These are phyloP conservation scores for Helobdella robusta DNA, from an alignment of 2,888 invertebrate genomes.

Conservation along the genomic window DNA sequence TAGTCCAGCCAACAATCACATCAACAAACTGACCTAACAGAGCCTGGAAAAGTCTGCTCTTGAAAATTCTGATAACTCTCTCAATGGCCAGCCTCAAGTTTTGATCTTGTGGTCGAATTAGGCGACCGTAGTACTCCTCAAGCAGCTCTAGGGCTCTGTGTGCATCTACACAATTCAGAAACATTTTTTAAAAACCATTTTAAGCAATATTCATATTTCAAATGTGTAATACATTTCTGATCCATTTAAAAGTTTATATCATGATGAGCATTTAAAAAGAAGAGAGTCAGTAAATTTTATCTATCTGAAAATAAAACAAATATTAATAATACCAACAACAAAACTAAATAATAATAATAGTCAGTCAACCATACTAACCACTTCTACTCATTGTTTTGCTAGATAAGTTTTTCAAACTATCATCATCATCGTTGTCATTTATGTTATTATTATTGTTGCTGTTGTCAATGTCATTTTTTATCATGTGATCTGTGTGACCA, in stretches of 20 bases:
- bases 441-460: too few relatives aligned
- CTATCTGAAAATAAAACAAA: not conserved
- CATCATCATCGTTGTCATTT: slow-evolving; percentile 7
- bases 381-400: slow-evolving; percentile 26
- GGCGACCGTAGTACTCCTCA: slow-evolving; percentile 92
- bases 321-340: not conserved
- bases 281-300: not conserved
- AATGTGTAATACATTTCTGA: too few relatives aligned
- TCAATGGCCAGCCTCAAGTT: slow-evolving; percentile 91
- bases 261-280: too few relatives aligned
- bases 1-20: not conserved
- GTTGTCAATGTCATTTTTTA: too few relatives aligned
- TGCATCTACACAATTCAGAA: too few relatives aligned
- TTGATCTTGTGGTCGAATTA: slow-evolving; percentile 85
- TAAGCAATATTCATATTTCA: too few relatives aligned
- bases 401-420: slow-evolving; percentile 5
- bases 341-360: not conserved
- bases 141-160: slow-evolving; percentile 93
- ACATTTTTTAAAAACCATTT: too few relatives aligned
- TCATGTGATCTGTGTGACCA: too few relatives aligned
- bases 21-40: slow-evolving; percentile 70
- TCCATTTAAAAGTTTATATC: too few relatives aligned
- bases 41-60: slow-evolving; percentile 92
- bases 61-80: slow-evolving; percentile 93
- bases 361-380: not conserved